phyloP scores from a whole-genome alignment of 2,888 invertebrate genomes.

The Hydrotaea cyrtoneurina region DNA sequence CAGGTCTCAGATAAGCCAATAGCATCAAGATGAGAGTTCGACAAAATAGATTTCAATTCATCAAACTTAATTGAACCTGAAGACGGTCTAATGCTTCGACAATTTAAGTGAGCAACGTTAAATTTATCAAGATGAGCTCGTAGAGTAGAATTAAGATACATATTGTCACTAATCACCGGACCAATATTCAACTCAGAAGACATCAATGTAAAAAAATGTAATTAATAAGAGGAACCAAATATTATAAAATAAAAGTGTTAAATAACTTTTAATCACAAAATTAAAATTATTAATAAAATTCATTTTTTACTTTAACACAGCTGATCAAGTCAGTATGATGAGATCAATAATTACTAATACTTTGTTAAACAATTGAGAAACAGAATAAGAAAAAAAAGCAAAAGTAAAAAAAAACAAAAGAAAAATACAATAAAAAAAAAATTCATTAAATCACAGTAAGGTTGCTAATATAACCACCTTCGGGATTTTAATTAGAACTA shows the following conservation, averaged over 20 bases:
- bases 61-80: background rate
- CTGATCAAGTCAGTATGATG: background rate
- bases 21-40: background rate
- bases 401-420: too few relatives aligned
- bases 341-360: background rate
- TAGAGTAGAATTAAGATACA: background rate
- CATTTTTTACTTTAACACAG: background rate
- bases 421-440: too few relatives aligned
- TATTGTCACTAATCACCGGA: conserved; percentile 20
- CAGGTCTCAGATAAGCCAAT: conserved; percentile 29
- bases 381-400: too few relatives aligned
- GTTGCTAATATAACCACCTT: too few relatives aligned
- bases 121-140: background rate
- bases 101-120: conserved; percentile 36
- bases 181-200: conserved; percentile 10
- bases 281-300: background rate
- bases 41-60: conserved; percentile 11
- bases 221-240: background rate
- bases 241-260: background rate
- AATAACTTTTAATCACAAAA: background rate
- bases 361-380: background rate
- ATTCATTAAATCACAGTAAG: background rate
- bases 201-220: too few relatives aligned
- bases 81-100: background rate
- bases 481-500: background rate